Base-by-base conservation (phyloP, 1,140 invertebrate genomes). In the Araneus ventricosus region DNA sequence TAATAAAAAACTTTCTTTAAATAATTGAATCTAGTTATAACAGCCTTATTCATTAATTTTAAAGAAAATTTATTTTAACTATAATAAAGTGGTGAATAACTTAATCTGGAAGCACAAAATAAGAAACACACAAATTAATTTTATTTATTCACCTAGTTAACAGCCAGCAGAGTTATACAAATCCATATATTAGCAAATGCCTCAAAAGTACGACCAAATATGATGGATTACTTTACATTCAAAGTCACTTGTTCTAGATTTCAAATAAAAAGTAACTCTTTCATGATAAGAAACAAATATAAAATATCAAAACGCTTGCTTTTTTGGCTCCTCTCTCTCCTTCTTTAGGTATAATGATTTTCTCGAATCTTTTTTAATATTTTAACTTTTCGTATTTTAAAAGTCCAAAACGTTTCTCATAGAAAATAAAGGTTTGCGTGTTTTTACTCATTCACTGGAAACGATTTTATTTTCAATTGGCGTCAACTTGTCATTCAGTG, bases 201-300 rank as follows among this genome's bases (percentile, higher is more conserved):
- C 88, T 59, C 34, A 89, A 89, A 89, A 52, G 67, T 41, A 57
- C 14, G 37, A 5, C n/a, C 88, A 67, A 89, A 79, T 79, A 79
- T 89, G 88, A 89, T 89, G 63, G 88, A 89, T 89, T 89, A 79
- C 88, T 57, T 45, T 17, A 39, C 63, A 89, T 89, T 89, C 41
- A 89, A 89, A 89, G 79, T n/a, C n/a, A n/a, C n/a, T n/a, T n/a
- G 39, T 79, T 89, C 45, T 57, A 52, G 67, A 89, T 89, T 89
- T 63, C 63, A 41, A 89, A 89, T 89, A 89, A 89, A 89, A 89
- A 89, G 88, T 89, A 89, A 89, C 63, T 89, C n/a, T 75, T 75
- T n/a, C 39, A 30, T 89, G 88, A 89, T 89, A 89, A 89, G 70
- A 79, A 89, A 89, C 88, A 89, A 89, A 89, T 79, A 89, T 75